Base-by-base conservation (phyloP, 2,797 vertebrate genomes). In the Falco rusticolus region DNA sequence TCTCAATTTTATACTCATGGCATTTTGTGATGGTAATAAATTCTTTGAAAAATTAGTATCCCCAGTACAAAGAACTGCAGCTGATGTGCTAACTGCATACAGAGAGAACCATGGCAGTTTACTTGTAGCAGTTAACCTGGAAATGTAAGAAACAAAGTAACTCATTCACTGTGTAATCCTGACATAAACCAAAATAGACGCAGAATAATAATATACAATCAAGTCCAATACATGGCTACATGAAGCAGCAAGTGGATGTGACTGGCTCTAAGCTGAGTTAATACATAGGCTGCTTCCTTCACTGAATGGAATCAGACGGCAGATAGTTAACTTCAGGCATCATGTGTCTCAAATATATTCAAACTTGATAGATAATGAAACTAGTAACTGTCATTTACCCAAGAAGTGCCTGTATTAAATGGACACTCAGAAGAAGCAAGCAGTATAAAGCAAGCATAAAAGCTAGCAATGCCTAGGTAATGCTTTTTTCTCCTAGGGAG, bases 81-180 rank as follows among this genome's bases (percentile, higher is more conserved):
- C 60, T 74, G 22, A 83, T 74, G 34, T n/a, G 65, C 19, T 77
- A 28, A 56, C n/a, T 69, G 88, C 74, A 68, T n/a, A 24, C 6
- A 39, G n/a, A 75, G 34, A 71, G 47, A 91, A 80, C 22, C 50
- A 19, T 31, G 28, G 74, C 41, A 68, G 57, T 88, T 95, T 74
- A n/a, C 56, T 82, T 84, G 22, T 41, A 57, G 64, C 75, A 33
- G 90, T 91, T 92, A 93, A 75, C 76, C 53, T 89, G 50, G 60
- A 97, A 59, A 87, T 79, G 10, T 75, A 64, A 75, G 74, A 79
- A 96, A 77, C 64, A 87, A 94, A 95, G 41, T 78, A 93, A 76
- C 7, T 91, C 7, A 5, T 84, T 83, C 83, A 19, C 68, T 87
- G 25, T 56, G 34, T 71, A 95, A 94, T 94, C 64, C 54, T 14